Evolutionary conservation across 2,888 invertebrate genomes (phyloP).

Genomic region (Calliphora vomitoria): DNA sequence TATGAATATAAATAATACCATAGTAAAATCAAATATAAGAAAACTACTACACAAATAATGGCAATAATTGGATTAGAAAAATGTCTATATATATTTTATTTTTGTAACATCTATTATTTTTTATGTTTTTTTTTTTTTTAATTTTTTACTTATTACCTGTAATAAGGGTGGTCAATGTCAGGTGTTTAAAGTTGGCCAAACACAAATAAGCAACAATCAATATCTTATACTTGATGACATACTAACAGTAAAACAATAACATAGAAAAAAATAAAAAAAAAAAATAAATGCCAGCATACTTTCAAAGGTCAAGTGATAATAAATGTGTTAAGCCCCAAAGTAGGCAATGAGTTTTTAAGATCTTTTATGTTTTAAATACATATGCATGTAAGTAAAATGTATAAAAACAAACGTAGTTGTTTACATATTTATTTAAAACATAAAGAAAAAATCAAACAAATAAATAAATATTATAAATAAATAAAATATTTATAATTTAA

Average conservation of each 20-base stretch:
- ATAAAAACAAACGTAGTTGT: background rate
- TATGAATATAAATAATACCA: slow-evolving; percentile 23
- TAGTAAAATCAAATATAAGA: slow-evolving; percentile 60
- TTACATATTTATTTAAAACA: background rate
- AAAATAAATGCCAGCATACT: slow-evolving; percentile 75
- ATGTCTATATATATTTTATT: background rate
- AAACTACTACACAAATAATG: slow-evolving; percentile 33
- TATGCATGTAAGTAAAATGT: background rate
- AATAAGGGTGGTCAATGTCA: slow-evolving; percentile 79
- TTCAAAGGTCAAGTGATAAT: slow-evolving; percentile 76
- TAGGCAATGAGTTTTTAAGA: slow-evolving; percentile 66
- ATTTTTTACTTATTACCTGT: slow-evolving; percentile 70
- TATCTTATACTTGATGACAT: background rate
- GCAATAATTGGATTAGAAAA: slow-evolving; percentile 68
- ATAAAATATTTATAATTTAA: slow-evolving; percentile 8
- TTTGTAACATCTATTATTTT: background rate
- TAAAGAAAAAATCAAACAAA: slow-evolving; percentile 6
- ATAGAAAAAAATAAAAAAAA: slow-evolving; percentile 24
- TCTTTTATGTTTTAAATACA: background rate
- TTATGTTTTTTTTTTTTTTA: background rate
- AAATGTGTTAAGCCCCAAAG: slow-evolving; percentile 74
- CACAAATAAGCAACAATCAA: slow-evolving; percentile 23
- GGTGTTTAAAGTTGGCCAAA: slow-evolving; percentile 56
- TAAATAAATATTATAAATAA: background rate
- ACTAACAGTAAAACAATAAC: slow-evolving; percentile 6